phyloP scores from a whole-genome alignment of 2,888 invertebrate genomes.

The Buathra laborator region DNA sequence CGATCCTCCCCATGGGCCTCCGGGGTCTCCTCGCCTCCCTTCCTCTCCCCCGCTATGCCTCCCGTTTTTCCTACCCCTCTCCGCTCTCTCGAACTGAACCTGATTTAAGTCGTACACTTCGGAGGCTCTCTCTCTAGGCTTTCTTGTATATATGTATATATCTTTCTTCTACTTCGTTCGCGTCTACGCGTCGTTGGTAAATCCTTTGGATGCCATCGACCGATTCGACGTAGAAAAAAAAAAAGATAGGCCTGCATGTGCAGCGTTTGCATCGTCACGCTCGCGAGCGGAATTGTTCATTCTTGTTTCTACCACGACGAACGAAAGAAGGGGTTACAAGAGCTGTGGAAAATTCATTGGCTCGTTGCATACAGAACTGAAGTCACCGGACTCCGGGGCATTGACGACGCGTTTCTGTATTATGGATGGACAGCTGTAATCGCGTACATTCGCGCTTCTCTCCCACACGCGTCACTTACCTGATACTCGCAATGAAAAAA shows the following conservation, averaged over 20 bases:
- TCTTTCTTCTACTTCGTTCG: slow-evolving; percentile 9
- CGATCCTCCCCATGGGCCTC: slow-evolving; percentile 63
- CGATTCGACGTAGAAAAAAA: slow-evolving; percentile 12
- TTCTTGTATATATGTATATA: not conserved
- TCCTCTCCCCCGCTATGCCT: slow-evolving; percentile 1
- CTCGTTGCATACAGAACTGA: not conserved
- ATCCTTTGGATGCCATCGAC: slow-evolving; percentile 49
- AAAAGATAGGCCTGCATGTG: not conserved
- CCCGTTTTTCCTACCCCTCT: slow-evolving; percentile 19
- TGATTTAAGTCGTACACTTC: not conserved
- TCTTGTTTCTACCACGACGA: not conserved
- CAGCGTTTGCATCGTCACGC: not conserved
- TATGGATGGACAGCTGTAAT: not conserved
- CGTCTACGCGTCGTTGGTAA: not conserved
- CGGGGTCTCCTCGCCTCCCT: slow-evolving; percentile 25
- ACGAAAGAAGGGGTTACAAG: not conserved
- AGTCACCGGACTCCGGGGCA: not conserved
- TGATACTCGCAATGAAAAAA: slow-evolving; percentile 15
- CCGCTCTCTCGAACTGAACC: not conserved
- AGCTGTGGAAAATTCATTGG: not conserved
- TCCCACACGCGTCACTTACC: slow-evolving; percentile 20
- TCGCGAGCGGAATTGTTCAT: not conserved
- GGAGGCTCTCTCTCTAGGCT: not conserved
- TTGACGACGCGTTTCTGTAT: slow-evolving; percentile 3
- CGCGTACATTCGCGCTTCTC: not conserved